A percentile compares a stretch with the other conserved stretches of the same genome.
Conservation (phyloP, 2,797 vertebrate species). For the Arnoldichthys spilopterus region DNA sequence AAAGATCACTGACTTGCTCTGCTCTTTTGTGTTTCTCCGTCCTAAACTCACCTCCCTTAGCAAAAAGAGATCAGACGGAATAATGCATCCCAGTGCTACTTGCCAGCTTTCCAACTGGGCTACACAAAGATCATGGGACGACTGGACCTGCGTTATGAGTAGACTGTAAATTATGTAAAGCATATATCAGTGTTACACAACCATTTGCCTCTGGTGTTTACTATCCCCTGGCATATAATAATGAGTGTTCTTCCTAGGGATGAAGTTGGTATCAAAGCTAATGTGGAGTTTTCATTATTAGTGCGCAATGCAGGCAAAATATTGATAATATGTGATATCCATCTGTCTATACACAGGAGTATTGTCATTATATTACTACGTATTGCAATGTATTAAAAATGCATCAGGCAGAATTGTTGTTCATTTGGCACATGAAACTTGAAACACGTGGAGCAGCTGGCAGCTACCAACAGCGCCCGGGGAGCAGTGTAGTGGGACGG, state of each 20-base stretch:
- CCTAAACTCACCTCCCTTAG: neutral
- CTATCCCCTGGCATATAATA: neutral
- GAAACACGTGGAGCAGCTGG: too few species aligned
- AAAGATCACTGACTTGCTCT: neutral
- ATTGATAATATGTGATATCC: too few species aligned
- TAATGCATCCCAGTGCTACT: constrained; percentile 6
- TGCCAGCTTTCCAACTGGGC: neutral
- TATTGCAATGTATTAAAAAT: too few species aligned
- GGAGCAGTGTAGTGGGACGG: too few species aligned
- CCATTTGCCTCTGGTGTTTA: neutral
- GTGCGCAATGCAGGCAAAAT: neutral
- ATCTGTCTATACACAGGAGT: too few species aligned
- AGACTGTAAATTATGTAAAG: constrained; percentile 4
- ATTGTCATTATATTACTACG: too few species aligned
- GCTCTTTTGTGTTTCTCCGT: neutral
- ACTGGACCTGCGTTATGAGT: neutral
- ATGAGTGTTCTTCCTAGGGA: neutral
- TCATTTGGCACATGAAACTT: too few species aligned
- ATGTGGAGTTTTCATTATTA: neutral
- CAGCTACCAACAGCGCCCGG: too few species aligned
- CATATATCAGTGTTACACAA: neutral
- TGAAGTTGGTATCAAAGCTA: neutral
- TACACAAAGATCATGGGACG: neutral
- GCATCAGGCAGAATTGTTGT: too few species aligned
- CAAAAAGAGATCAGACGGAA: neutral